Conservation (phyloP, 2,888 invertebrate species). For the Zaprionus bogoriensis region DNA sequence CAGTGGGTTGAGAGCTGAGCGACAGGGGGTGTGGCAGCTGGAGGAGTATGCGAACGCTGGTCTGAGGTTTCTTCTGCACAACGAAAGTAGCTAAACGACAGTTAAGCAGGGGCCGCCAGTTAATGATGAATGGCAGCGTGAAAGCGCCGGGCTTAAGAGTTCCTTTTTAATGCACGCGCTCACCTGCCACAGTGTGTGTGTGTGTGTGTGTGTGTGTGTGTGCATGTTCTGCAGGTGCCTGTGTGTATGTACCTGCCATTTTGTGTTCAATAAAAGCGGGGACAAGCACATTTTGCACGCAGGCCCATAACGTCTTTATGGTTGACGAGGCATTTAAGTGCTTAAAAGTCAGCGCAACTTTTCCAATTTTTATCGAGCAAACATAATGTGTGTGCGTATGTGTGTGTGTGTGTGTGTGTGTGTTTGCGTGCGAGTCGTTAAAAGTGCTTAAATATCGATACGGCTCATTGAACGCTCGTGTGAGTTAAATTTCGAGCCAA, state of each 20-base stretch:
- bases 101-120: background rate
- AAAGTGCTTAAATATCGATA: slow-evolving; percentile 67
- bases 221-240: background rate
- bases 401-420: slow-evolving; percentile 19
- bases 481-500: slow-evolving; percentile 47
- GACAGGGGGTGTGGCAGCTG: background rate
- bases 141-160: background rate
- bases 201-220: background rate
- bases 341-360: slow-evolving; percentile 57
- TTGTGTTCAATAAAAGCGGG: slow-evolving; percentile 18
- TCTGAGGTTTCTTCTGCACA: background rate
- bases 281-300: slow-evolving; percentile 12
- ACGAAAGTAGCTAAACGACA: background rate
- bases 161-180: slow-evolving; percentile 3
- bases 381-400: slow-evolving; percentile 27
- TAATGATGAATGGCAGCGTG: slow-evolving; percentile 1
- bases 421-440: slow-evolving; percentile 53
- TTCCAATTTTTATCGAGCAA: slow-evolving; percentile 68
- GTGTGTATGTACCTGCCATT: slow-evolving; percentile 1
- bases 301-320: slow-evolving; percentile 44
- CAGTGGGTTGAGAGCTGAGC: background rate
- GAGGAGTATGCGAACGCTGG: background rate
- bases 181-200: background rate
- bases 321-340: slow-evolving; percentile 58
- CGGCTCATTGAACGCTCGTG: slow-evolving; percentile 62